Conservation (phyloP, 1,140 invertebrate species). For the Scaptodrosophila lebanonensis region DNA sequence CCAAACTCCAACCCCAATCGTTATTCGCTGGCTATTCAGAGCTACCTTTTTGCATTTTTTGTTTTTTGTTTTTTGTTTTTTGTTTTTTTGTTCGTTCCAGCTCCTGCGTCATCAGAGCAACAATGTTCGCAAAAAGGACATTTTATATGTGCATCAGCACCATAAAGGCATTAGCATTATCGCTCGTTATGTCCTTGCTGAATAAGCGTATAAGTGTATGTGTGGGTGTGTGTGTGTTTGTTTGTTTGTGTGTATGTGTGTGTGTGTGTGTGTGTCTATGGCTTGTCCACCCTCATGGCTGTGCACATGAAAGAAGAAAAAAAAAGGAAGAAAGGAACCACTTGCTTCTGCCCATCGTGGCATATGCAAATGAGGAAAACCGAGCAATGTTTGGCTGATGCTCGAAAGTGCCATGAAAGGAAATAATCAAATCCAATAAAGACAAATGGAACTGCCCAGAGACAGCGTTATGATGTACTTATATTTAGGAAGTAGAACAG, state of each 20-base stretch:
- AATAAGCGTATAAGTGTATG: background rate
- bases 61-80: background rate
- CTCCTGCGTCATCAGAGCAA: constrained; percentile 44
- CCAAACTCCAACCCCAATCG: background rate
- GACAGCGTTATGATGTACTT: too few relatives aligned
- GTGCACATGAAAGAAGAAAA: too few relatives aligned
- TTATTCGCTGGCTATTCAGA: background rate
- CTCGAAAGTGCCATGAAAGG: constrained; percentile 51
- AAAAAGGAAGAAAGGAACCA: too few relatives aligned
- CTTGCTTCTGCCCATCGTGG: too few relatives aligned
- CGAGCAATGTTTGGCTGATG: constrained; percentile 9
- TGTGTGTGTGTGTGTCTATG: too few relatives aligned
- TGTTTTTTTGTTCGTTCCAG: background rate
- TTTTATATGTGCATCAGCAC: constrained; percentile 57
- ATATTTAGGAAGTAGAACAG: too few relatives aligned
- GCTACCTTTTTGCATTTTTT: constrained; percentile 13
- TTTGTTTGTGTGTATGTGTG: constrained; percentile 1
- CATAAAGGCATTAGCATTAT: constrained; percentile 76
- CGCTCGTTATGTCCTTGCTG: constrained; percentile 68
- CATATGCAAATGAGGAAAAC: constrained; percentile 64
- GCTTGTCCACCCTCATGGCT: constrained; percentile 27
- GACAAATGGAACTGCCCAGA: constrained; percentile 28
- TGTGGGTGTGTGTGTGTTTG: background rate
- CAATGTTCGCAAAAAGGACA: constrained; percentile 72
- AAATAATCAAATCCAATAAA: constrained; percentile 67